phyloP scores from a whole-genome alignment of 2,888 invertebrate species.

The Eudemis profundana region DNA sequence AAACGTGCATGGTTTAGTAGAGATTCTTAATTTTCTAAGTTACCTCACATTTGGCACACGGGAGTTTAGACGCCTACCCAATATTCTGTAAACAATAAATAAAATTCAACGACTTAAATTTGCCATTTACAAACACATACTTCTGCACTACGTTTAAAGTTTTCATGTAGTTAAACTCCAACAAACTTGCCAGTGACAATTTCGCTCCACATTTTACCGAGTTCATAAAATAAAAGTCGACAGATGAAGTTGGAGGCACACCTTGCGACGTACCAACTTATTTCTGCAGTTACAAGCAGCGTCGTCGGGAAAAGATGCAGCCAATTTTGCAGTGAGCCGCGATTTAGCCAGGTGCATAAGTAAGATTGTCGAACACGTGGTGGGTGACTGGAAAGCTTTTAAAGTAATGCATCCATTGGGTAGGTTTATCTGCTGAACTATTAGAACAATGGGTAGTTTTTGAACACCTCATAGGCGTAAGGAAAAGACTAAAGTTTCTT shows the following conservation, averaged over 20 bases:
- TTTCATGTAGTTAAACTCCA: constrained; percentile 40
- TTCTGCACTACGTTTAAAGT: constrained; percentile 28
- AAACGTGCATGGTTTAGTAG: too few relatives aligned
- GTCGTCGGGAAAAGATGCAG: too few relatives aligned
- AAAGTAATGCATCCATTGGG: constrained; percentile 34
- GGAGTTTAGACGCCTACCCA: too few relatives aligned
- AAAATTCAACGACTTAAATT: too few relatives aligned
- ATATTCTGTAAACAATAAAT: too few relatives aligned
- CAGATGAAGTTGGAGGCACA: constrained; percentile 44
- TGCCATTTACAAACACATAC: too few relatives aligned
- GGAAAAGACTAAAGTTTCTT: too few relatives aligned
- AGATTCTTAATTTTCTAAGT: too few relatives aligned
- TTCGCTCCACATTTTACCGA: constrained; percentile 58
- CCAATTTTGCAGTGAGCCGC: not conserved
- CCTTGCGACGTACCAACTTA: constrained; percentile 29
- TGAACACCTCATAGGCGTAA: not conserved
- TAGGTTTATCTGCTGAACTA: constrained; percentile 20
- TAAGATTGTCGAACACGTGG: not conserved
- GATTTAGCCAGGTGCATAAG: not conserved
- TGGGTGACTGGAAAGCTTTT: constrained; percentile 36
- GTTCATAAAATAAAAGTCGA: constrained; percentile 64
- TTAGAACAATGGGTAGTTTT: constrained; percentile 12
- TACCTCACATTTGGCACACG: too few relatives aligned
- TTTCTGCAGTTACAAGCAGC: not conserved
- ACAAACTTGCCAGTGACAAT: constrained; percentile 52